phyloP scores from a whole-genome alignment of 2,888 invertebrate species.

The Lacanobia wlatinum region DNA sequence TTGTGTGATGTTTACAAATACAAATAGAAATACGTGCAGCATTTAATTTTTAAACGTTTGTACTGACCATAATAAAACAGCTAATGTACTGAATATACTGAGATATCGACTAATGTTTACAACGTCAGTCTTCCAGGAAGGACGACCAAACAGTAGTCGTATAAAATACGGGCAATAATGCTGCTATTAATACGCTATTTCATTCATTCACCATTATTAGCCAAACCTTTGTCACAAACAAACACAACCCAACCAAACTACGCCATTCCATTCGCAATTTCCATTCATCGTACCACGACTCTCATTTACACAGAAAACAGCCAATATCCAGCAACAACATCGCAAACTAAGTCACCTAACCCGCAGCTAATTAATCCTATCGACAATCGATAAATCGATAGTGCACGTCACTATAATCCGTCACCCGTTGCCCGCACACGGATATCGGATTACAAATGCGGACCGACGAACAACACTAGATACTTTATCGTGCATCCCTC shows the following conservation, averaged over 20 bases:
- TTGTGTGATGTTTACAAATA: no score
- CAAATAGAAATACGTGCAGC: no score
- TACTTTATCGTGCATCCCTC: slow-evolving; percentile 65
- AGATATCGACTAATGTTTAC: neutral
- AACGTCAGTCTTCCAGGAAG: neutral
- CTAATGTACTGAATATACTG: no score
- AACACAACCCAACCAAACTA: slow-evolving; percentile 6
- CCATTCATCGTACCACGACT: slow-evolving; percentile 18
- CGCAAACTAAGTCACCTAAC: slow-evolving; percentile 54
- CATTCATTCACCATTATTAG: neutral
- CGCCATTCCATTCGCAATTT: neutral
- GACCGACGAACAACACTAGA: slow-evolving; percentile 70
- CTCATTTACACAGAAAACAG: slow-evolving; percentile 46
- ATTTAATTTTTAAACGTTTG: no score
- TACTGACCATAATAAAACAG: no score
- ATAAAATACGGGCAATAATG: neutral
- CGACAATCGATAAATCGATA: slow-evolving; percentile 64
- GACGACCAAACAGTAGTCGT: neutral
- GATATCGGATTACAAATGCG: slow-evolving; percentile 84
- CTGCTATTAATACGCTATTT: neutral
- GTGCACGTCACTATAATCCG: slow-evolving; percentile 69
- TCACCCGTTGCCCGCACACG: slow-evolving; percentile 80
- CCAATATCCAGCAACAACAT: slow-evolving; percentile 47
- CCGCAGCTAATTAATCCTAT: slow-evolving; percentile 61
- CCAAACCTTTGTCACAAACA: neutral